phyloP scores from a whole-genome alignment of 37 sponge, comb jelly and placozoan genomes.

The Spongilla lacustris region DNA sequence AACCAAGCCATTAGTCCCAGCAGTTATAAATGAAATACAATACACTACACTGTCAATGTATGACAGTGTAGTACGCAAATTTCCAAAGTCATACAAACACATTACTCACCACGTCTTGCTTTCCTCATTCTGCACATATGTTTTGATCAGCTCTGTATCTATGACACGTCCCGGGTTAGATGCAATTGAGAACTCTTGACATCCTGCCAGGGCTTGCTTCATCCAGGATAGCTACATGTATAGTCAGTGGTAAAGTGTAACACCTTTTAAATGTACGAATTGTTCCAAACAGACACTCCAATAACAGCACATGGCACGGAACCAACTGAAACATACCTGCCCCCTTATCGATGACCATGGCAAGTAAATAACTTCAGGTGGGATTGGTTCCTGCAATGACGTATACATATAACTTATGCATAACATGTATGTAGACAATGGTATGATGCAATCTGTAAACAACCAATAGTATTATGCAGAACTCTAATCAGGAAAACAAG shows the following conservation, averaged over 20 bases:
- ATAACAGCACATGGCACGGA: too few relatives aligned
- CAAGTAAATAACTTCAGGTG: conserved; percentile 82
- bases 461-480: too few relatives aligned
- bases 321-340: conserved; percentile 57
- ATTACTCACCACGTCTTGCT: conserved; percentile 56
- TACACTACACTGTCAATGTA: not conserved
- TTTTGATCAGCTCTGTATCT: conserved; percentile 46
- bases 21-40: not conserved
- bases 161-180: conserved; percentile 63
- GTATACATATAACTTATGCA: too few relatives aligned
- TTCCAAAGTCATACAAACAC: not conserved
- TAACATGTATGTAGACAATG: not conserved
- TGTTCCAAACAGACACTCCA: too few relatives aligned
- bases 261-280: not conserved
- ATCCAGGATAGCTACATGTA: conserved; percentile 70
- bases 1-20: too few relatives aligned
- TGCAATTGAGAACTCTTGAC: conserved; percentile 87
- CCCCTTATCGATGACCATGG: conserved; percentile 75
- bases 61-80: too few relatives aligned
- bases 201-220: conserved; percentile 74
- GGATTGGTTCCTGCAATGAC: conserved; percentile 61
- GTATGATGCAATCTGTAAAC: too few relatives aligned
- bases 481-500: too few relatives aligned
- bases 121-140: conserved; percentile 29
- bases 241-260: not conserved